These are phyloP conservation scores for Mellilla xanthometata DNA, from an alignment of 2,888 invertebrate genomes.

Conservation along the genomic window DNA sequence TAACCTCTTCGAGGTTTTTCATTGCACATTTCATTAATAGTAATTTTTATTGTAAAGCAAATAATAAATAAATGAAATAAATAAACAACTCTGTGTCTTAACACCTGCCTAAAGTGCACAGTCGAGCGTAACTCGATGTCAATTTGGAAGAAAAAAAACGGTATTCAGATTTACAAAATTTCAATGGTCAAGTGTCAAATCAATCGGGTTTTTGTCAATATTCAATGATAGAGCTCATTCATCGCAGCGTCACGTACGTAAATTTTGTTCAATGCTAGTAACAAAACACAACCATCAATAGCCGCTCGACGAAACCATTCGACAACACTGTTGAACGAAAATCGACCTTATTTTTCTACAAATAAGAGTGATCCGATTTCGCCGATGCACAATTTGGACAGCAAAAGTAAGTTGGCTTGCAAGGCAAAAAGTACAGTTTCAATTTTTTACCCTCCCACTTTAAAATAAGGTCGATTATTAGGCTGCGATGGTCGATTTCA, in stretches of 20 bases:
- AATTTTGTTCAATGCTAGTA: slow-evolving; percentile 37
- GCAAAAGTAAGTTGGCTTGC: slow-evolving; percentile 8
- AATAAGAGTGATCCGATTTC: slow-evolving; percentile 11
- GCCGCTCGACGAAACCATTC: slow-evolving; percentile 10
- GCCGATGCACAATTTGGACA: slow-evolving; percentile 6
- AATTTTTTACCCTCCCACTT: slow-evolving; percentile 10
- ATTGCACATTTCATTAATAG: no score
- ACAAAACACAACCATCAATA: slow-evolving; percentile 26
- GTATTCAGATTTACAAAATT: slow-evolving; percentile 36
- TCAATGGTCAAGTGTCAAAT: slow-evolving; percentile 43
- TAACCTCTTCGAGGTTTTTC: no score
- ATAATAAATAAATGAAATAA: no score
- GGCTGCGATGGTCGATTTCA: slow-evolving; percentile 16
- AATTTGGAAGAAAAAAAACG: slow-evolving; percentile 42
- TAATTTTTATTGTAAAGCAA: no score
- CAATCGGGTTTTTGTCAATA: slow-evolving; percentile 51
- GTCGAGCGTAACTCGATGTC: slow-evolving; percentile 32
- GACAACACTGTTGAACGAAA: slow-evolving; percentile 4
- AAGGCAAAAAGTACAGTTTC: background rate
- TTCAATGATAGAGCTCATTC: slow-evolving; percentile 43
- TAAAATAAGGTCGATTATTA: slow-evolving; percentile 16
- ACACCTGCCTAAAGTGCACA: slow-evolving; percentile 2
- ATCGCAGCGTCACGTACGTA: slow-evolving; percentile 54
- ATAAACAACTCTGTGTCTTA: no score
- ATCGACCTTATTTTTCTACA: slow-evolving; percentile 20